Base-by-base conservation (phyloP, 2,888 invertebrate species). In the Exephanes ischioxanthus region DNA sequence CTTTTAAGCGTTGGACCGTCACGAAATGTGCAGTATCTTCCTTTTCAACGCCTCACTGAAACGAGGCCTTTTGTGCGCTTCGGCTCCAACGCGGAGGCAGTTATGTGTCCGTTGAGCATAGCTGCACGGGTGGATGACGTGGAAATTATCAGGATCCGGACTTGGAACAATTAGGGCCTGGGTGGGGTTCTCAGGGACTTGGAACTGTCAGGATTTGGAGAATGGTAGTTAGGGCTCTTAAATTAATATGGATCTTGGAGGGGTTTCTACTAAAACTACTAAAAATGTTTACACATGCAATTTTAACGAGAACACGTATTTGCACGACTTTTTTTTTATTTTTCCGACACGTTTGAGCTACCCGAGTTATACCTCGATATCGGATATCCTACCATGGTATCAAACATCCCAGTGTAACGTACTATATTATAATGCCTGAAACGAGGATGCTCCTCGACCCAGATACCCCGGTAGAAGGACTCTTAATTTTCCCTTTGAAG, bases 401-500 rank as follows among this genome's bases (percentile, higher is more conserved):
- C 51, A 67, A 67, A 26, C 26, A 37, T 77, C 22, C 4, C 53
- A 53, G 30, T 33, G 2, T 16, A 19, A 30, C 30, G 11, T 30
- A 33, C 37, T 66, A 33, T 51, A 58, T 48, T 63, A 61, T 63
- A 33, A 66, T 48, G 66, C 37, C 48, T 66, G 37, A 75, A 75
- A 19, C 48, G 30, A 33, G 63, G n/a, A 19, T 51, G 22, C 76
- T 76, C 37, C 66, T 76, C 19, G 48, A 76, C 48, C 37, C 51
- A 51, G 33, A 76, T 66, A 51, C 66, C 66, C 22, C 19, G 19
- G 37, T 37, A 37, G 66, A 76, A 76, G 14, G 51, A 66, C 37
- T 66, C 53, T 66, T 63, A 66, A 76, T 76, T 76, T 76, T 63
- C 76, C 33, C 76, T 76, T 76, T 76, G 76, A 76, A 33, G 48